phyloP scores from a whole-genome alignment of 2,888 invertebrate genomes.

The Sthenelais limicola region DNA sequence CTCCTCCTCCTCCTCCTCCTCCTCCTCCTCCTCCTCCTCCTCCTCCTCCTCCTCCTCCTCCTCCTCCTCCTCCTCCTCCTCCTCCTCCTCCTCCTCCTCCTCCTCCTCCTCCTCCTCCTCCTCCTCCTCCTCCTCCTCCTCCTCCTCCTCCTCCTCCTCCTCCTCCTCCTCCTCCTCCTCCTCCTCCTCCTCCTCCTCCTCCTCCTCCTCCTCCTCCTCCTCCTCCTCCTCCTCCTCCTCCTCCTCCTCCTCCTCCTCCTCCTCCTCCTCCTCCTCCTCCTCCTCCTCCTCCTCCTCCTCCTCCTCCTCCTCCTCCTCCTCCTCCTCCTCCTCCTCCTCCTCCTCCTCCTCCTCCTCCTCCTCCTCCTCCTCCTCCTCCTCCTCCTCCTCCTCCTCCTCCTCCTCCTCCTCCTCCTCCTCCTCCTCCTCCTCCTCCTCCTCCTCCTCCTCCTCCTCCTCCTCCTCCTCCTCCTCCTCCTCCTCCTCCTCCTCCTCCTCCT shows the following conservation, averaged over 20 bases:
- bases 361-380: constrained; percentile 5
- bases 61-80: constrained; percentile 25
- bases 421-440: constrained; percentile 5
- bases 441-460: constrained; percentile 5
- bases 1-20: background rate
- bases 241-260: background rate
- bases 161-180: background rate
- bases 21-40: constrained; percentile 7
- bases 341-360: constrained; percentile 5
- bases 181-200: background rate
- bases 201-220: background rate
- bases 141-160: constrained; percentile 32
- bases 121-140: background rate
- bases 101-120: background rate
- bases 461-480: constrained; percentile 5
- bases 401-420: constrained; percentile 5
- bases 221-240: background rate
- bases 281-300: constrained; percentile 5
- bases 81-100: background rate
- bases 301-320: constrained; percentile 5
- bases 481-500: constrained; percentile 5
- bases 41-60: constrained; percentile 23
- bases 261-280: constrained; percentile 3
- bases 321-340: constrained; percentile 5
- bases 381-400: constrained; percentile 5